Base-by-base conservation (phyloP, 1,140 invertebrate genomes). In the Dermatophagoides farinae region DNA sequence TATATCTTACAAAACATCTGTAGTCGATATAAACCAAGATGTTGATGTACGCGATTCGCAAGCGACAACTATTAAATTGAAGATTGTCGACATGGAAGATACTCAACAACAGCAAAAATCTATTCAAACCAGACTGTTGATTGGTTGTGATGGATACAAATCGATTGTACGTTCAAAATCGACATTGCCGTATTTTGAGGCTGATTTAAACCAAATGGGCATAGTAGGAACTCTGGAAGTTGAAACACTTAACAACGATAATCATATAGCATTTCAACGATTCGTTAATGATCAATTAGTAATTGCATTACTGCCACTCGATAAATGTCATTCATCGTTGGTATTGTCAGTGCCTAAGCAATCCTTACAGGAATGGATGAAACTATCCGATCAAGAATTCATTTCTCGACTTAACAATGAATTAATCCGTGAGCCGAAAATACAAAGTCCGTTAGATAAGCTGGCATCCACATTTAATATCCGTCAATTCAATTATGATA, bases 121-220 rank as follows among this genome's bases (percentile, higher is more conserved):
- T 4, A 16, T 60, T 57, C 6, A 20, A 20, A 60, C 62, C 16
- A 31, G 12, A 10, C 44, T 65, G 9, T 22, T 65, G 25, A 55
- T 65, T 38, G 64, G 61, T 37, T 64, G 64, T 46, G 64, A 65
- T 50, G 64, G 64, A 46, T 64, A 61, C 44, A 60, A 65, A 18
- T 64, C 62, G 18, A 31, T 50, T 18, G 62, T 64, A 14, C 55
- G 64, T 0, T 12, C 64, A 37, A 31, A 40, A 18, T 55, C 57
- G 10, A 49, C 50, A 23, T 20, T 65, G 14, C 57, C 52, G n/a
- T 64, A 65, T 57, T 60, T 44, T 18, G 16, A 60, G 6, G 12
- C 37, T 37, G 52, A 60, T 38, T 38, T 65, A 14, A 14, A 57
- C 16, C 47, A 65, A 57, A 60, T 38, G 20, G 64, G 31, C 6